Conservation (phyloP, 1,140 invertebrate species). For the Globodera rostochiensis region DNA sequence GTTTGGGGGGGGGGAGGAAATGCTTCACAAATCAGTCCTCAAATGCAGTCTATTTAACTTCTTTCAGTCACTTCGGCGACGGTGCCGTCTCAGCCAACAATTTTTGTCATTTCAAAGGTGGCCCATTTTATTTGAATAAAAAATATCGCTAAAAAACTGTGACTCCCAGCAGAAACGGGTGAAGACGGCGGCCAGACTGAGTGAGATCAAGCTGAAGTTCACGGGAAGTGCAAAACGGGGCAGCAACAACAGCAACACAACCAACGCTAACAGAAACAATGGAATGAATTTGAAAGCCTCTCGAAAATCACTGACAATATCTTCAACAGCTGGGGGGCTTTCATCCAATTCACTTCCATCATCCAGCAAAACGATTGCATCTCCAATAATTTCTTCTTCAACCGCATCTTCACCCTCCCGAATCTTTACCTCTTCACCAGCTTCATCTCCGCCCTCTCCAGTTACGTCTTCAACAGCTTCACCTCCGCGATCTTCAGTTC, state of each 20-base stretch:
- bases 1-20: background rate
- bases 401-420: no score
- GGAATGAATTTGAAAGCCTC: background rate
- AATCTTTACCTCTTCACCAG: no score
- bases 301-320: no score
- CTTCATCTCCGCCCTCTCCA: no score
- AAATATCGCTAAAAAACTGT: background rate
- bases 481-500: no score
- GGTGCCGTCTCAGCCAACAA: background rate
- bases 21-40: background rate
- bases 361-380: no score
- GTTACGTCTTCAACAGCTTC: no score
- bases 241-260: background rate
- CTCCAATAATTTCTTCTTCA: no score
- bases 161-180: background rate
- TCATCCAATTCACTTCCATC: no score
- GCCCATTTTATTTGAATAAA: background rate
- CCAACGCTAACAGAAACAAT: background rate
- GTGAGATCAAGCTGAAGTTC: background rate
- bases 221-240: background rate
- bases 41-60: no score
- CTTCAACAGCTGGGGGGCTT: no score
- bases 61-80: background rate
- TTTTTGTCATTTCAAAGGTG: conserved; percentile 2
- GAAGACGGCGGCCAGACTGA: conserved; percentile 2